Conservation (phyloP, 2,797 vertebrate genomes). For the Cygnus olor region DNA sequence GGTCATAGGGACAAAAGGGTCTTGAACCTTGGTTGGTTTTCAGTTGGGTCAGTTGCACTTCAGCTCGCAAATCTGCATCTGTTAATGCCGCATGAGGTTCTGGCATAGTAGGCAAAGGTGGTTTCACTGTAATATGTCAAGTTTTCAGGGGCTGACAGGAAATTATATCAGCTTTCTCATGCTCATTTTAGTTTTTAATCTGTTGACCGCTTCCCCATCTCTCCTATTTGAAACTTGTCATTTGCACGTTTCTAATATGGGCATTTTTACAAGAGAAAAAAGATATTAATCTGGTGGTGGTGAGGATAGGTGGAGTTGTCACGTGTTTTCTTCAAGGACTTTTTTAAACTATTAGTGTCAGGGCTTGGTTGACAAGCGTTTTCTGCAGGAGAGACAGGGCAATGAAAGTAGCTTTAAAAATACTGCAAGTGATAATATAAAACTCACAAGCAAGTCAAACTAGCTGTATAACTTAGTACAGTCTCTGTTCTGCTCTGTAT, state of each 20-base stretch:
- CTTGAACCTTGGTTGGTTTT: not conserved
- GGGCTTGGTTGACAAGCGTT: not conserved
- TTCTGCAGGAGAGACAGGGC: not conserved
- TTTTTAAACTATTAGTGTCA: not conserved
- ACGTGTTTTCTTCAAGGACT: not conserved
- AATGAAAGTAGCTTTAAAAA: not conserved
- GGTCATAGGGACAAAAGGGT: not conserved
- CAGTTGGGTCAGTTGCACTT: not conserved
- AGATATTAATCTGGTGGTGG: not conserved
- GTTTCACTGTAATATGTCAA: not conserved
- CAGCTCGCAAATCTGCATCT: not conserved
- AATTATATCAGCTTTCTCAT: not conserved
- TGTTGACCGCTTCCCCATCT: not conserved
- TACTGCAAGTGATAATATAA: too few relatives aligned
- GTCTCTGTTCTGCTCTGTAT: not conserved
- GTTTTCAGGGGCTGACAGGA: not conserved
- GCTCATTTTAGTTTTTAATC: not conserved
- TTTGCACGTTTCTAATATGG: not conserved
- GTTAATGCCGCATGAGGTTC: not conserved
- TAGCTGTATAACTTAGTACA: accelerated
- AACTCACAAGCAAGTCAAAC: not conserved
- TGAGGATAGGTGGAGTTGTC: not conserved
- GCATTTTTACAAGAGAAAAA: not conserved
- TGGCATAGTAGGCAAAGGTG: not conserved
- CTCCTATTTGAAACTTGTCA: not conserved